Evolutionary conservation across 2,888 invertebrate species (phyloP).

Genomic region (Empis stercorea): DNA sequence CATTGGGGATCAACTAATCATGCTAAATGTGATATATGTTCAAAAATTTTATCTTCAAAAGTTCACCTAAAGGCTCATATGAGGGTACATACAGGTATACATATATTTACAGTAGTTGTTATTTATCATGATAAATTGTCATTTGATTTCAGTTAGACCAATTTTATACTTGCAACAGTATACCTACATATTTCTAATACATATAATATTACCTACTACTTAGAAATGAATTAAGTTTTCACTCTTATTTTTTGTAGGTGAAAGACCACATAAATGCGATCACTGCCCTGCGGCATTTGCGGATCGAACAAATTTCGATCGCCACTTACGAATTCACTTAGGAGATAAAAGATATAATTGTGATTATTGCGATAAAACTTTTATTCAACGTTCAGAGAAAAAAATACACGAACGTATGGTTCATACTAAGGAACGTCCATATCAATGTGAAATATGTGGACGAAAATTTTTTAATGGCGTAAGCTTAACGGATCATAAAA

Average conservation of each 20-base stretch:
- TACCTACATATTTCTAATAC: too few relatives aligned
- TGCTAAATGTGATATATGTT: slow-evolving; percentile 2
- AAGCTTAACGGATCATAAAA: slow-evolving; percentile 19
- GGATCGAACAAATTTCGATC: slow-evolving; percentile 2
- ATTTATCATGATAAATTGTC: too few relatives aligned
- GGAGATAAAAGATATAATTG: slow-evolving; percentile 1
- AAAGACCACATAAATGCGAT: neutral
- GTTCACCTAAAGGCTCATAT: slow-evolving; percentile 2
- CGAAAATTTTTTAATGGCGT: slow-evolving; percentile 23
- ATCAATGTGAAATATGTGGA: slow-evolving; percentile 27
- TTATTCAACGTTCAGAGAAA: slow-evolving; percentile 21
- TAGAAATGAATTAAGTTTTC: too few relatives aligned
- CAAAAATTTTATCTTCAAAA: slow-evolving; percentile 3
- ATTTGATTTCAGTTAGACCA: too few relatives aligned
- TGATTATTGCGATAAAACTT: slow-evolving; percentile 20
- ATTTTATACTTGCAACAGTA: too few relatives aligned
- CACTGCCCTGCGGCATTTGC: slow-evolving; percentile 3
- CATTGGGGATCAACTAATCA: too few relatives aligned
- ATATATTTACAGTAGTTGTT: too few relatives aligned
- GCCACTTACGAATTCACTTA: slow-evolving; percentile 3
- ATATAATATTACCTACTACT: too few relatives aligned
- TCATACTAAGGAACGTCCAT: slow-evolving; percentile 23
- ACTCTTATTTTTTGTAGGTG: neutral
- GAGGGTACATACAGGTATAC: slow-evolving; percentile 2
- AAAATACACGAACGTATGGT: slow-evolving; percentile 20